Base-by-base conservation (phyloP, 1,140 invertebrate species). In the Triops longicaudatus region DNA sequence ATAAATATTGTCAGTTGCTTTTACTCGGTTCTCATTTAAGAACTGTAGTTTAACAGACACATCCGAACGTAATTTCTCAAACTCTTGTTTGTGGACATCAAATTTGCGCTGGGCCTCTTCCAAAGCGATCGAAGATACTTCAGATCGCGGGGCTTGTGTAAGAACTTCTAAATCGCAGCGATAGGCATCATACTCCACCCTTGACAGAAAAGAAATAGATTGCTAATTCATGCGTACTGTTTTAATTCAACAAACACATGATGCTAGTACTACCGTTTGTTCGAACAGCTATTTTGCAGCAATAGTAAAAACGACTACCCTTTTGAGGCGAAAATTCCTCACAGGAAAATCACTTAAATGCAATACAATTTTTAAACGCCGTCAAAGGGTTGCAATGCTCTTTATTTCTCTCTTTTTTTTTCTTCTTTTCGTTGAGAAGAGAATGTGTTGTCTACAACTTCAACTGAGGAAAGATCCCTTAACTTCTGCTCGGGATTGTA, bases 151-250 rank as follows among this genome's bases (percentile, higher is more conserved):
- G 27, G 78, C 88, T 84, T 89, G 91, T 76, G 86, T 88, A 81
- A 90, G 84, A 41, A 90, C 86, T 84, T 98, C 95, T 80, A 97
- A 85, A 86, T 98, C 96, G 83, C 92, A 92, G 82, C 96, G 90
- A 84, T 98, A 98, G 14, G 97, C 96, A 88, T 98, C 97, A 84
- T 97, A 98, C 85, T 98, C 96, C 84, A 98, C 90, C 85, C 96
- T 95, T 37, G 31, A 37, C 2, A 2, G 82, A 42, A 83, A 82
- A 83, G 73, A 79, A 80, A 76, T 26, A 43, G 0, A 0, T 73
- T 76, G 41, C 71, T 71, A 77, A 27, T n/a, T n/a, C n/a, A n/a
- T n/a, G n/a, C n/a, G n/a, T n/a, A n/a, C n/a, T n/a, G n/a, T n/a
- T n/a, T n/a, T n/a, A n/a, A n/a, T n/a, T n/a, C n/a, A n/a, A n/a